Percentiles rank a stretch among this genome's conserved stretches.
Conservation (phyloP, 2,888 invertebrate species). For the Erebia aethiops region DNA sequence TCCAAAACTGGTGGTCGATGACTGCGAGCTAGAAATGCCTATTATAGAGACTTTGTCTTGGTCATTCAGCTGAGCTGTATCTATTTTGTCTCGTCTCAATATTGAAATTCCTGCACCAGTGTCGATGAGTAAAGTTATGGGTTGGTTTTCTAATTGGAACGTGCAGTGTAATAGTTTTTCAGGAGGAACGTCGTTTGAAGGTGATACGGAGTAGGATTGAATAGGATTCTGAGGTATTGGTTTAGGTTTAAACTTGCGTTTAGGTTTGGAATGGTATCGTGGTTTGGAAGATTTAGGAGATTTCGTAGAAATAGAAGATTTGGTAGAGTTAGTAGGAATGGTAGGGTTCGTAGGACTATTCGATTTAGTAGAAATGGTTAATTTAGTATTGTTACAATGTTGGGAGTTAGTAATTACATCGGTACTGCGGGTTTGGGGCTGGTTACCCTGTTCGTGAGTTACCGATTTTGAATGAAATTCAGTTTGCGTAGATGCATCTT, state of each 20-base stretch:
- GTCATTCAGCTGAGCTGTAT: background rate
- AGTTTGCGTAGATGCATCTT: conserved; percentile 1
- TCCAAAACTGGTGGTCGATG: background rate
- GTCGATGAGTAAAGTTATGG: conserved; percentile 42
- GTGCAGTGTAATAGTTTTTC: conserved; percentile 46
- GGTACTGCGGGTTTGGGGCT: conserved; percentile 35
- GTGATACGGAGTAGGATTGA: conserved; percentile 41
- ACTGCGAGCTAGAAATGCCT: background rate
- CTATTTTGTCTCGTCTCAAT: background rate
- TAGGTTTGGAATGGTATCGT: conserved; percentile 31
- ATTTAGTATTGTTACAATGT: conserved; percentile 30
- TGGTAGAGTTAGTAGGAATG: background rate
- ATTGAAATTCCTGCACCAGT: conserved; percentile 47
- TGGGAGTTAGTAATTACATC: background rate
- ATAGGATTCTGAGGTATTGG: conserved; percentile 25
- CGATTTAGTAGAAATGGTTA: conserved; percentile 20
- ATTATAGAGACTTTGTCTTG: background rate
- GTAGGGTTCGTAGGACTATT: conserved; percentile 23
- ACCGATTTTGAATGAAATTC: conserved; percentile 12
- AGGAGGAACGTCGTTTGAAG: conserved; percentile 46
- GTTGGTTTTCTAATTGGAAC: conserved; percentile 43
- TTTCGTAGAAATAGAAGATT: conserved; percentile 11
- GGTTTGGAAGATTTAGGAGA: conserved; percentile 10
- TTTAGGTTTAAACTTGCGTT: conserved; percentile 29
- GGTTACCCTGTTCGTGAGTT: conserved; percentile 38